These are phyloP conservation scores for Dromiciops gliroides DNA, from an alignment of 2,113 vertebrate species.

Conservation along the genomic window DNA sequence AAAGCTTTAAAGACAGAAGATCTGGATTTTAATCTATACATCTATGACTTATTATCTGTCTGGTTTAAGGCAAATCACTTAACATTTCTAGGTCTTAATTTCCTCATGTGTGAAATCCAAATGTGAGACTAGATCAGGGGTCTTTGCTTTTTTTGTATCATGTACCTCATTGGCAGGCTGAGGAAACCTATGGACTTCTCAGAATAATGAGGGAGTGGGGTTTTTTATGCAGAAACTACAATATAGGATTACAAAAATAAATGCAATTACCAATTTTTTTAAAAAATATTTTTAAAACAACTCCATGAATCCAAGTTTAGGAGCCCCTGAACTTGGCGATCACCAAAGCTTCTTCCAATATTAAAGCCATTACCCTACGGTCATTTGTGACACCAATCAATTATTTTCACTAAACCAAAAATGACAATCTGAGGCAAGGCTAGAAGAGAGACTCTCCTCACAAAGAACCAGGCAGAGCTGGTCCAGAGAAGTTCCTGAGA, in stretches of 20 bases:
- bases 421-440: background rate
- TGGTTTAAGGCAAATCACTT: background rate
- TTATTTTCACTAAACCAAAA: background rate
- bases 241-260: background rate
- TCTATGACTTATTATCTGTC: background rate
- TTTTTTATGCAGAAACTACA: background rate
- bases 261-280: background rate
- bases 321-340: background rate
- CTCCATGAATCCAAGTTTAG: background rate
- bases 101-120: background rate
- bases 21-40: background rate
- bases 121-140: background rate
- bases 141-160: background rate
- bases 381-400: background rate
- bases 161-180: background rate
- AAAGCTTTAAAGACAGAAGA: background rate
- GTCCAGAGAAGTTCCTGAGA: background rate
- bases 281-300: background rate
- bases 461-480: background rate
- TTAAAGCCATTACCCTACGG: background rate
- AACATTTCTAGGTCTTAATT: background rate
- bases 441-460: background rate
- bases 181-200: background rate
- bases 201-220: too few species aligned
- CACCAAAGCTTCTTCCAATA: background rate